These are phyloP conservation scores for Pitta sordida DNA, from an alignment of 2,113 vertebrate genomes.

Conservation along the genomic window DNA sequence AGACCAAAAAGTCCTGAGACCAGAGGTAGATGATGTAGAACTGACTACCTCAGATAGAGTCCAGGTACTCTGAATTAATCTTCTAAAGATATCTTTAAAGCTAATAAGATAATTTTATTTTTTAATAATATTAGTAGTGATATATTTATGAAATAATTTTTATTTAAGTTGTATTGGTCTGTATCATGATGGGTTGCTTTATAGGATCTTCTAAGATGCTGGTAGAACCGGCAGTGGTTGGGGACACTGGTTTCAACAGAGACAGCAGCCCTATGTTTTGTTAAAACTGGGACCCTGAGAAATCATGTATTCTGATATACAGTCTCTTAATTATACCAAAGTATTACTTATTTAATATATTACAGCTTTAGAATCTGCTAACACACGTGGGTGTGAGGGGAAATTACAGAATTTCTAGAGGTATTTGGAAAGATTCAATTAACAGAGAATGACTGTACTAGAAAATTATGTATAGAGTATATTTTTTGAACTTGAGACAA, in stretches of 20 bases:
- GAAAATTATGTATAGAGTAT: not conserved
- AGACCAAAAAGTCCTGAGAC: conserved; percentile 77
- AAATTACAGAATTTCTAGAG: not conserved
- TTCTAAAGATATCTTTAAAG: conserved; percentile 71
- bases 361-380: not conserved
- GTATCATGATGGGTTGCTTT: conserved; percentile 29
- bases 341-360: not conserved
- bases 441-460: not conserved
- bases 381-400: not conserved
- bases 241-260: not conserved
- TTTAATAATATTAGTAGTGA: not conserved
- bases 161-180: conserved; percentile 15
- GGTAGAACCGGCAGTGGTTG: not conserved
- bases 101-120: not conserved
- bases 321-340: not conserved
- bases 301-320: not conserved
- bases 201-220: not conserved
- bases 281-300: not conserved
- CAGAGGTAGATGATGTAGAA: conserved; percentile 82
- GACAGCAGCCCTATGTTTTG: not conserved
- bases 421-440: not conserved
- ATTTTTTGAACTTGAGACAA: not conserved
- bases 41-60: conserved; percentile 80
- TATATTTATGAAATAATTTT: not conserved
- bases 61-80: conserved; percentile 83